Conservation (phyloP, 2,888 invertebrate species). For the Drosophila stalkeri region DNA sequence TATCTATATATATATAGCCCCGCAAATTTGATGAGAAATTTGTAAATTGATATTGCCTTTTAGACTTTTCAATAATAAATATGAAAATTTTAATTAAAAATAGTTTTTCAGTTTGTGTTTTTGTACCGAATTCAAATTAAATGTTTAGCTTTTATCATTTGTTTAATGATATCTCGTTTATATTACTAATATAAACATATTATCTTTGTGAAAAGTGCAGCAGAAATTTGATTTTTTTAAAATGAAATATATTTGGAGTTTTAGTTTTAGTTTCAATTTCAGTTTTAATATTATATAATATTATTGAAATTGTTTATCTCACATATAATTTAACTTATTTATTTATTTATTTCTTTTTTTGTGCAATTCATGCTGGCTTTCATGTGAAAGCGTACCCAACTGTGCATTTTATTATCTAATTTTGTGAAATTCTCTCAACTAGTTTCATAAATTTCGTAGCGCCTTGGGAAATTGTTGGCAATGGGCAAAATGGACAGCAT, state of each 20-base stretch:
- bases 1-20: no score
- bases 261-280: not conserved
- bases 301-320: not conserved
- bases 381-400: constrained; percentile 1
- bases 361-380: not conserved
- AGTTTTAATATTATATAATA: not conserved
- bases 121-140: not conserved
- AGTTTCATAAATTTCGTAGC: constrained; percentile 34
- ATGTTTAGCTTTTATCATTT: not conserved
- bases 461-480: constrained; percentile 26
- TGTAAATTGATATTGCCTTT: not conserved
- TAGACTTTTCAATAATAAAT: not conserved
- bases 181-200: not conserved
- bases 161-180: not conserved
- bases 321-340: constrained; percentile 3
- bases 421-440: constrained; percentile 18
- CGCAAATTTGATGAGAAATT: no score
- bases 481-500: constrained; percentile 26
- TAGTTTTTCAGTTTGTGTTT: not conserved
- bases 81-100: not conserved
- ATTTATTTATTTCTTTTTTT: not conserved
- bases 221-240: not conserved
- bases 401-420: constrained; percentile 18
- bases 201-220: not conserved
- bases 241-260: not conserved